Evolutionary conservation across 2,113 vertebrate species (phyloP), one percentile per base, ranked within the genome.

Genomic region (Actinemys pallida): DNA sequence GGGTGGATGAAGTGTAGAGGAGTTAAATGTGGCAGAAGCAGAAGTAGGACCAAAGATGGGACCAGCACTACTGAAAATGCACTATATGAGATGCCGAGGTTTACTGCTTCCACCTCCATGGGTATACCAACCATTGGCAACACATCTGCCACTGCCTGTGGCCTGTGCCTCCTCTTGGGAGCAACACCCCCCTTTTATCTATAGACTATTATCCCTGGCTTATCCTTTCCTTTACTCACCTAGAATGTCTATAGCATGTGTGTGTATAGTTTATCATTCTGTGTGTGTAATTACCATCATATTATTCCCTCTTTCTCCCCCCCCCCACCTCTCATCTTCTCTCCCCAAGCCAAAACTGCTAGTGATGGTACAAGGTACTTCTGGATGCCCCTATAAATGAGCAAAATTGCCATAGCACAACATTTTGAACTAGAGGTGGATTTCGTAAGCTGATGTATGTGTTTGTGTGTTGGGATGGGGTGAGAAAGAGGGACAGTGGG

Each of bases 81-180:
- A 13, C 56, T 20, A 93, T 24, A 76, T 50, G 39, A 93, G 53
- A 14, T 52, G 82, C 35, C 3, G 31, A 84, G 20, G 25, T 85
- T 35, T 8, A 57, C 81, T 59, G 22, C 56, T 89, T 90, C 25
- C 53, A 25, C 20, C 11, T 31, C 42, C 42, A 3, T 35, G 69
- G 69, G 6, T 12, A 3, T 1, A 5, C 84, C n/a, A 52, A 35
- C 20, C 69, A 50, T 1, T 8, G 53, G 47, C 4, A 2, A 83
- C 35, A 3, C 14, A 81, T 31, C 27, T 62, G 27, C 57, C 3
- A 39, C 35, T 49, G 10, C 49, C 62, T 57, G 12, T 91, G 19
- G 3, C 35, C 27, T n/a, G 39, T 0, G 1, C 1, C 62, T 65
- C 62, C 31, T 65, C 12, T 62, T 31, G 57, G 57, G 57, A 35